phyloP scores from a whole-genome alignment of 1,140 invertebrate genomes.

The Nasonia longicornis region DNA sequence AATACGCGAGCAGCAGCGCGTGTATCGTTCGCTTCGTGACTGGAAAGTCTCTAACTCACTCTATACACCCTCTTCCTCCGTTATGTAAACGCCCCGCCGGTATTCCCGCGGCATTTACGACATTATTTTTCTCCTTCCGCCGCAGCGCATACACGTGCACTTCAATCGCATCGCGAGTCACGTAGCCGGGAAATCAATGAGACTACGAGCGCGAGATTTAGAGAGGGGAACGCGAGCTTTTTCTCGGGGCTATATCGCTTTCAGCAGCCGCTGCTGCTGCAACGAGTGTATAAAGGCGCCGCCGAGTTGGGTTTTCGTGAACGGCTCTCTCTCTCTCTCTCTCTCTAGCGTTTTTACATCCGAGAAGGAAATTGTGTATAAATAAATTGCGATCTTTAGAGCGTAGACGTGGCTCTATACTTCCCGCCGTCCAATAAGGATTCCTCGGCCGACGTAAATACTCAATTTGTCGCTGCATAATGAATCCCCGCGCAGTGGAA shows the following conservation, averaged over 20 bases:
- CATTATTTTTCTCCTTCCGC: slow-evolving; percentile 46
- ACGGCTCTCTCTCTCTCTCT: not conserved
- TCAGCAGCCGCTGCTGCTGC: not conserved
- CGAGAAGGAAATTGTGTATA: not conserved
- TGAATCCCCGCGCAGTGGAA: not conserved
- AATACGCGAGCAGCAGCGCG: not conserved
- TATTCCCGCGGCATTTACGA: slow-evolving; percentile 48
- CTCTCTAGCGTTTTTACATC: not conserved
- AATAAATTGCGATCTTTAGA: slow-evolving; percentile 14
- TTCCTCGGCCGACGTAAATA: not conserved
- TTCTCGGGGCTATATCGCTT: not conserved
- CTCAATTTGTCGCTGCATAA: not conserved
- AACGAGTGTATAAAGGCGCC: not conserved
- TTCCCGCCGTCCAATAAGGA: not conserved
- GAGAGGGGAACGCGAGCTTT: not conserved
- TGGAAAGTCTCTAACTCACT: not conserved
- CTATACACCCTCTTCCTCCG: not conserved
- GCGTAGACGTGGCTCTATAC: not conserved
- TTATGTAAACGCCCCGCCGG: not conserved
- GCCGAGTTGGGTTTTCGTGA: too few species aligned
- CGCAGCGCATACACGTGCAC: not conserved
- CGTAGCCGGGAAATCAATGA: slow-evolving; percentile 58
- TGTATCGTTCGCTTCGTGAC: not conserved
- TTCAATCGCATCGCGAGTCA: slow-evolving; percentile 50
- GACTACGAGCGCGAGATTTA: slow-evolving; percentile 49